Base-by-base conservation (phyloP, 1,140 invertebrate genomes). In the Tachypleus tridentatus region DNA sequence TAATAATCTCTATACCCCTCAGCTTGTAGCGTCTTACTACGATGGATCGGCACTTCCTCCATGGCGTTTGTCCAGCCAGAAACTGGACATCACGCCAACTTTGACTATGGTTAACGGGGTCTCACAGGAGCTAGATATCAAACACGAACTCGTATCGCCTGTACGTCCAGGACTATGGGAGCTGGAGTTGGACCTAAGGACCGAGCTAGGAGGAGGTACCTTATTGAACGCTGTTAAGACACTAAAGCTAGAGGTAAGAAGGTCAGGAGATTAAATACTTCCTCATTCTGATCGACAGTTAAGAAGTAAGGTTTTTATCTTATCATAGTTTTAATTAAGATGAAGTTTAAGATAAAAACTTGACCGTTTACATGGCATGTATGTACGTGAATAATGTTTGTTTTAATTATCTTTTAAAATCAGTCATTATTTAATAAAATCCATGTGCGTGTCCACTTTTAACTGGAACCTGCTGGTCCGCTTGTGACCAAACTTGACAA, bases 81-180 rank as follows among this genome's bases (percentile, higher is more conserved):
- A 81, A 81, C 54, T 76, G 3, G 64, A 70, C 48, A 64, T 79
- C n/a, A 70, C 71, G 29, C 66, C 75, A 3, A 73, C 72, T 64
- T 69, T 77, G 53, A 66, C 70, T 49, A 81, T 81, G 71, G 71
- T 78, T 58, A 76, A 70, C 54, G 81, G 82, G 5, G 83, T 84
- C 0, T 65, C 70, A 4, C 70, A 82, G 7, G 80, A 77, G 8
- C 74, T 88, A 57, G 5, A 9, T 7, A 54, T 54, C 5, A 10
- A 6, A 48, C 7, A n/a, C 80, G 61, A 73, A 78, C 3, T 67
- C 53, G 83, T 84, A 76, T 81, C 82, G 0, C 70, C 80, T 8
- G 81, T 81, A 3, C 75, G 80, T n/a, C 77, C 78, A 0, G 87
- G 86, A 2, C 80, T 89, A n/a, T 90, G 87, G 87, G 82, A 85